Base-by-base conservation (phyloP, 2,797 vertebrate genomes). In the Lepidocolaptes lacrymiger region DNA sequence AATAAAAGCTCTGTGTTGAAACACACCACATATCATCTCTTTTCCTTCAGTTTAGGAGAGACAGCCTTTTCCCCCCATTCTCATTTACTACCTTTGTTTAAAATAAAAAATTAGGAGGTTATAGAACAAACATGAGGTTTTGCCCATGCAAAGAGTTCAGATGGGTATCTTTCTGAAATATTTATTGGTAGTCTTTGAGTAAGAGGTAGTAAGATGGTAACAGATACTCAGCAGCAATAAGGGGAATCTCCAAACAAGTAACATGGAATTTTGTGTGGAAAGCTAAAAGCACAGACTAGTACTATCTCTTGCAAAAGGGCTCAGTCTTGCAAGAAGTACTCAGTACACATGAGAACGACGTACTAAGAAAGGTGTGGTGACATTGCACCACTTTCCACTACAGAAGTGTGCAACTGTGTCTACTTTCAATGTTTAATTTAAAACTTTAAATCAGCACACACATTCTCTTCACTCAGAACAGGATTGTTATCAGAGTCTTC, bases 381-480 rank as follows among this genome's bases (percentile, higher is more conserved):
- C 24, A 24, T 34, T 34, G 46, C 30, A 46, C 17, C 12, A 19
- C 36, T 46, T 82, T 24, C 39, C 43, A 51, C 34, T 55, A 76
- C 18, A 76, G 66, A 86, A 62, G 9, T 41, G 76, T 15, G 36
- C 27, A 89, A 52, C 71, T 59, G 21, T 27, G 27, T 32, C 51
- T 86, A 61, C 16, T 81, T 84, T 78, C 39, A 73, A 8, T 30
- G 28, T 32, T 91, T 89, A 78, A 92, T 55, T 72, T 17, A 61
- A 94, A 83, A 55, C 58, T 2, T 13, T 59, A n/a, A 64, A 59
- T 48, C 24, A 58, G 22, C 12, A 82, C 24, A 19, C 54, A 81
- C 23, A 30, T 37, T 75, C 30, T 55, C 41, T 78, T 72, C 63
- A 64, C 43, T 43, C 8, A 66, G 14, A 72, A n/a, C 10, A 58